A percentile compares a stretch with the other conserved stretches of the same genome.
Conservation (phyloP, 2,797 vertebrate genomes). For the Adrianichthys oophorus region DNA sequence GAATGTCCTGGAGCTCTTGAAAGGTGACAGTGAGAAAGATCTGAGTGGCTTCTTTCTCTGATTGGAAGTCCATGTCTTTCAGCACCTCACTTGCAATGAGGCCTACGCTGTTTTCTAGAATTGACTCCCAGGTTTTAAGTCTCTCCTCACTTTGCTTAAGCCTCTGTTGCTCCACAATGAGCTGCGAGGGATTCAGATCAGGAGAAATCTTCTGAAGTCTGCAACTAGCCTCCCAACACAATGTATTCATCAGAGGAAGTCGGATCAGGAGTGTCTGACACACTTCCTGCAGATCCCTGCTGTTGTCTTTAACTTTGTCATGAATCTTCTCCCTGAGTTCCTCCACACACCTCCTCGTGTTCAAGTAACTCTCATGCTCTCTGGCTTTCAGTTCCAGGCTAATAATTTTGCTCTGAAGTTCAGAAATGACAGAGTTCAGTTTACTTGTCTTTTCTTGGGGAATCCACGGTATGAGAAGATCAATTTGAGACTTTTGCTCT, state of each 20-base stretch:
- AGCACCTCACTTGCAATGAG: slow-evolving; percentile 65
- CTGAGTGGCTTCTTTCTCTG: slow-evolving; percentile 42
- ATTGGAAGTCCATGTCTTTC: slow-evolving; percentile 54
- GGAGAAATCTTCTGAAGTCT: slow-evolving; percentile 66
- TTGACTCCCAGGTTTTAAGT: slow-evolving; percentile 51
- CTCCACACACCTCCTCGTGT: slow-evolving; percentile 71
- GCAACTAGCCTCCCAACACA: slow-evolving; percentile 57
- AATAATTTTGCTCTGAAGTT: slow-evolving; percentile 74
- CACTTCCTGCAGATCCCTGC: slow-evolving; percentile 32
- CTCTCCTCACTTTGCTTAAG: slow-evolving; percentile 62
- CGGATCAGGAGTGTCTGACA: slow-evolving; percentile 67
- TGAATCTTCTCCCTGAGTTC: slow-evolving; percentile 70
- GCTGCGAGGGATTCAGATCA: slow-evolving; percentile 75
- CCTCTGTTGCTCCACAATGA: slow-evolving; percentile 57
- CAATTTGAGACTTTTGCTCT: slow-evolving; percentile 69
- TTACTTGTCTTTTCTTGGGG: slow-evolving; percentile 63
- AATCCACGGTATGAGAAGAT: slow-evolving; percentile 61
- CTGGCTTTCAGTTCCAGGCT: slow-evolving; percentile 60
- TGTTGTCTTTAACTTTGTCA: slow-evolving; percentile 69
- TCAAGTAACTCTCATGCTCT: slow-evolving; percentile 75
- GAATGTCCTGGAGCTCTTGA: slow-evolving; percentile 66
- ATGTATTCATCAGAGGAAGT: slow-evolving; percentile 58
- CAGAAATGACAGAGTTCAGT: slow-evolving; percentile 57
- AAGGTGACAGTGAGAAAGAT: slow-evolving; percentile 55
- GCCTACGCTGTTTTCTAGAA: slow-evolving; percentile 59